A percentile compares a stretch with the other conserved stretches of the same genome.
These are phyloP conservation scores for Drosophila fulvimacula DNA, from an alignment of 2,888 invertebrate species.

Conservation along the genomic window DNA sequence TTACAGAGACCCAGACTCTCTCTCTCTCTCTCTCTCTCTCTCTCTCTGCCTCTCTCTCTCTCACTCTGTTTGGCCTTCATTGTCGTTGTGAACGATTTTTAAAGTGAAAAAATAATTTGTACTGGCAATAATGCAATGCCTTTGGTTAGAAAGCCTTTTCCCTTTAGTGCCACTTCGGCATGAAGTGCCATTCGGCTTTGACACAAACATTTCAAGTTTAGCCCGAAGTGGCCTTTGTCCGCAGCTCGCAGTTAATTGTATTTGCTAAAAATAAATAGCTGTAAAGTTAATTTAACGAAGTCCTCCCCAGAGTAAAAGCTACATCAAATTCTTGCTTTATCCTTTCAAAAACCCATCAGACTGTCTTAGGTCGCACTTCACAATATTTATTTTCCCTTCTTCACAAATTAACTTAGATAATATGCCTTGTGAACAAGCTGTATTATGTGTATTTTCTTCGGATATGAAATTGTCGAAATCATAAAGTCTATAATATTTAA, in stretches of 20 bases:
- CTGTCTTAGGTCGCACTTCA: background rate
- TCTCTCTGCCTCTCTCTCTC: too few species aligned
- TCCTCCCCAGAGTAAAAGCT: background rate
- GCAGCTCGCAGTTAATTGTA: constrained; percentile 64
- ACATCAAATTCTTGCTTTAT: background rate
- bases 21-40: too few species aligned
- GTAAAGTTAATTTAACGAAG: constrained; percentile 54
- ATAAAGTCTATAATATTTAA: too few species aligned
- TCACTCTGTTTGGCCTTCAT: constrained; percentile 40
- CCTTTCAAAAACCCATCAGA: background rate
- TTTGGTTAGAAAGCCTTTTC: constrained; percentile 30
- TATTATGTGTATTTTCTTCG: too few species aligned
- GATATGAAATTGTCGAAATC: too few species aligned
- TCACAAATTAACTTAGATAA: background rate
- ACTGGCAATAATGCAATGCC: constrained; percentile 58
- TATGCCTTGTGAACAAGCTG: too few species aligned
- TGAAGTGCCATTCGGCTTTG: background rate
- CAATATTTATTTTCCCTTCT: background rate
- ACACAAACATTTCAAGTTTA: constrained; percentile 50
- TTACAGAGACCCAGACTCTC: constrained; percentile 17
- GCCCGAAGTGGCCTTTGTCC: constrained; percentile 62
- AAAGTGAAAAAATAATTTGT: constrained; percentile 69
- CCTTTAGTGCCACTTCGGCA: background rate
- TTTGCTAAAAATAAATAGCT: constrained; percentile 60
- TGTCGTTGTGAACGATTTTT: constrained; percentile 54